Conservation (phyloP, 2,113 vertebrate genomes). For the Delphinus delphis region DNA sequence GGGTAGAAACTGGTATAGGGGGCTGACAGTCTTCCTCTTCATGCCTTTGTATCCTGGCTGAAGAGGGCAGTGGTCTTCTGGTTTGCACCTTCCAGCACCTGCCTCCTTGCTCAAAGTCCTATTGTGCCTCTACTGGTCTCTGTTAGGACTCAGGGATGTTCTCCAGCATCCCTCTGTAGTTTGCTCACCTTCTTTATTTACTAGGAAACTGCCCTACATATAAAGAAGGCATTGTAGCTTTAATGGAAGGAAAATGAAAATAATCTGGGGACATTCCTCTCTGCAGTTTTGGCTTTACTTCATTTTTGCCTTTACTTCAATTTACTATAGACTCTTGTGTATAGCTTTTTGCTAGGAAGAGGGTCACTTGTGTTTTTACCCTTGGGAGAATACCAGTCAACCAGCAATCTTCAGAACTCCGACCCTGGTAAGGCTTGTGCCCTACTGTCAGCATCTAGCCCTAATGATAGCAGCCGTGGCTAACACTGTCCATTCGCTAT, state of each 20-base stretch:
- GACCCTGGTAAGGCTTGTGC: background rate
- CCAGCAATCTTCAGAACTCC: background rate
- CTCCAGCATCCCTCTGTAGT: fast-evolving
- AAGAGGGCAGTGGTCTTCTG: background rate
- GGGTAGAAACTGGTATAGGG: background rate
- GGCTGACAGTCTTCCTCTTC: fast-evolving
- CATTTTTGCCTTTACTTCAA: background rate
- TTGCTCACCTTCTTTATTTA: background rate
- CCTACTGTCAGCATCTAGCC: background rate
- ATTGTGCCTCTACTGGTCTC: background rate
- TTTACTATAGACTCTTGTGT: background rate
- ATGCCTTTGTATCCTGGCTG: background rate
- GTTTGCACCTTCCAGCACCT: background rate
- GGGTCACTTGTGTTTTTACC: background rate
- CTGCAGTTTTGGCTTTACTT: background rate
- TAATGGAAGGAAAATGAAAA: background rate
- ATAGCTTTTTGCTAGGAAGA: background rate
- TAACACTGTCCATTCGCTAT: background rate
- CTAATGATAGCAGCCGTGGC: no score
- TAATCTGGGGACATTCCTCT: background rate
- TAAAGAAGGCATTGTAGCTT: background rate
- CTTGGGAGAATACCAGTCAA: background rate
- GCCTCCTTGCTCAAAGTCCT: background rate
- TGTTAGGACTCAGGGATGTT: background rate
- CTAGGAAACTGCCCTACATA: background rate